Evolutionary conservation across 1,140 invertebrate species (phyloP), one percentile per base, ranked within the genome.

Genomic region (Drosophila truncata): DNA sequence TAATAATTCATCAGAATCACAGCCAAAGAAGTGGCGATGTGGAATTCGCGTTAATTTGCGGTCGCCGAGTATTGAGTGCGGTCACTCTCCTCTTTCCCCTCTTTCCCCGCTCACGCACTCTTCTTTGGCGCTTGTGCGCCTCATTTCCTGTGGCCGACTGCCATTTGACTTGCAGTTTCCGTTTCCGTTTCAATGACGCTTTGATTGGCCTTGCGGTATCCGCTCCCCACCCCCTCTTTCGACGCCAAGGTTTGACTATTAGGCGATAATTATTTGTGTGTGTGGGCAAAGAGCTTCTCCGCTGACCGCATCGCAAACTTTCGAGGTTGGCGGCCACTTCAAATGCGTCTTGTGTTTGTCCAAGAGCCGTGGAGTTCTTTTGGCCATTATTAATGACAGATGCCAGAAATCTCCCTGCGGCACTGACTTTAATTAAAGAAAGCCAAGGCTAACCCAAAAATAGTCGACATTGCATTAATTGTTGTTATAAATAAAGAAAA

Each of bases 151-250:
- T 69, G 81, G 73, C 80, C 84, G 77, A 84, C 69, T 90, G 78
- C 72, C 84, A 78, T 87, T 87, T 87, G 84, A 87, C 84, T 87
- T 88, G 85, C 85, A 80, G 84, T 83, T 87, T 88, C 85, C 84
- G 85, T 87, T 87, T 87, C 84, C 84, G 84, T 90, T 87, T 90
- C 84, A 87, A 87, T 87, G 84, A 90, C 69, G 85, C 84, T 87
- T 81, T 87, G 85, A 87, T 87, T 88, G 85, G 85, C 80, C 85
- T 87, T 90, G 85, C 69, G 84, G 84, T 90, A 78, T 85, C 66
- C 59, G 60, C 49, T 66, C 61, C 25, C n/a, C 47, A 18, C n/a
- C 27, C 46, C 33, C 16, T 33, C 20, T 16, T 27, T 27, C 20
- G 27, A 70, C 50, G 8, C 50, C 50, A 57, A 61, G 47, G 46